Base-by-base conservation (phyloP, 2,797 vertebrate species). In the Pogonophryne albipinna region DNA sequence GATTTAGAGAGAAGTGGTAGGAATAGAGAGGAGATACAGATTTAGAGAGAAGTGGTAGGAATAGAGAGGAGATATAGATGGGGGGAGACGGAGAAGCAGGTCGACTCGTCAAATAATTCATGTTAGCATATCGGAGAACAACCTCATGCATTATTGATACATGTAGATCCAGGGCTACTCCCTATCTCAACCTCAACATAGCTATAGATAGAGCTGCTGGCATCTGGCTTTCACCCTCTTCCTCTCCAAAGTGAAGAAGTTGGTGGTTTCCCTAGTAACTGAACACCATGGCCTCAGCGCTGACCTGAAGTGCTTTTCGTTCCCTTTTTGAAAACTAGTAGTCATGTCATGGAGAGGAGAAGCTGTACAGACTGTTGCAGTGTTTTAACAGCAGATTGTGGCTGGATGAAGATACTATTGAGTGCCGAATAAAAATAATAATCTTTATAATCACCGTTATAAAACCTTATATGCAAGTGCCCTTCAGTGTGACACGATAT, bases 41-140 rank as follows among this genome's bases (percentile, higher is more conserved):
- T 38, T 61, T 44, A 57, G 38, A 27, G 41, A 17, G 15, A 27
- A 12, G 34, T 6, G 1, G 42, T 42, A 57, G n/a, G 16, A 23
- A 11, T 14, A 6, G n/a, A 60, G 42, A 27, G 41, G 34, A 17
- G 15, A 27, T 14, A 27, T 42, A 57, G 53, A n/a, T 38, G 31
- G 10, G 16, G 13, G 9, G 61, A 49, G 79, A 69, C 3, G 3
- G 55, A 66, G 80, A 70, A 69, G 62, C 67, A 57, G 84, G 76
- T 80, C 38, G 46, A 14, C 77, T 70, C 34, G 70, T 80, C 84
- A 84, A 88, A 91, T 85, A 85, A 89, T 88, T 91, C 79, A 89
- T 88, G 89, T 87, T 84, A 79, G 85, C 80, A 85, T 90, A 86
- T 89, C 71, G 74, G 69, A 85, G 83, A 84, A 88, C 84, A n/a